These are phyloP conservation scores for Tricholauxania praeusta DNA, from an alignment of 2,888 invertebrate genomes.

Conservation along the genomic window DNA sequence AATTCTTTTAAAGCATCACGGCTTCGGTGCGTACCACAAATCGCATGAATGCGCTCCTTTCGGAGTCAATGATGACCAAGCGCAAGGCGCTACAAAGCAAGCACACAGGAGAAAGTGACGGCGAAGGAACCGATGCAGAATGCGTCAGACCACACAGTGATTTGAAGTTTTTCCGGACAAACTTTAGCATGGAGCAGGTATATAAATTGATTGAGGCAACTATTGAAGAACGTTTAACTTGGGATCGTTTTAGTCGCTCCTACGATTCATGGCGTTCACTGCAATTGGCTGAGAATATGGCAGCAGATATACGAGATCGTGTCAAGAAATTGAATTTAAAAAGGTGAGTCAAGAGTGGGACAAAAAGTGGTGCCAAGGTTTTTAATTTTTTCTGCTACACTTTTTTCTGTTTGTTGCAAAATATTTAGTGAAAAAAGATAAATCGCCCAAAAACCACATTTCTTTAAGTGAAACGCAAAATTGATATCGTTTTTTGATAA, in stretches of 20 bases:
- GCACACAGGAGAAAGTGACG: constrained; percentile 28
- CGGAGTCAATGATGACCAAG: constrained; percentile 62
- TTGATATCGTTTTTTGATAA: too few relatives aligned
- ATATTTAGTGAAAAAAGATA: too few relatives aligned
- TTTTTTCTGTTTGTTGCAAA: too few relatives aligned
- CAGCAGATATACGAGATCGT: constrained; percentile 62
- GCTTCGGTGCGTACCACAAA: constrained; percentile 66
- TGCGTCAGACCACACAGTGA: constrained; percentile 55
- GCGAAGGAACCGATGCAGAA: constrained; percentile 47
- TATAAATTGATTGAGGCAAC: constrained; percentile 62
- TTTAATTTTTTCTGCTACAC: too few relatives aligned
- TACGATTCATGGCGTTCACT: constrained; percentile 67
- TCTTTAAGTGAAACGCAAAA: too few relatives aligned
- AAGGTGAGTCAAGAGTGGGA: constrained; percentile 52
- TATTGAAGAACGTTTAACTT: constrained; percentile 64
- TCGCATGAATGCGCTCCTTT: constrained; percentile 66
- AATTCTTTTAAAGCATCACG: constrained; percentile 57
- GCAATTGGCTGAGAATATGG: constrained; percentile 62
- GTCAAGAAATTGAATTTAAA: constrained; percentile 62
- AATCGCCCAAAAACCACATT: too few relatives aligned
- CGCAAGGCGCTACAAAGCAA: constrained; percentile 54
- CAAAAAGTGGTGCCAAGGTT: not conserved
- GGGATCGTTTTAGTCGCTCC: constrained; percentile 66
- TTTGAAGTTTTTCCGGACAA: constrained; percentile 60
- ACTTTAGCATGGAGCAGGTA: constrained; percentile 66